A percentile compares a stretch with the other conserved stretches of the same genome.
phyloP scores from a whole-genome alignment of 92 coral and sea anemone genomes.

The Porites cylindrica region DNA sequence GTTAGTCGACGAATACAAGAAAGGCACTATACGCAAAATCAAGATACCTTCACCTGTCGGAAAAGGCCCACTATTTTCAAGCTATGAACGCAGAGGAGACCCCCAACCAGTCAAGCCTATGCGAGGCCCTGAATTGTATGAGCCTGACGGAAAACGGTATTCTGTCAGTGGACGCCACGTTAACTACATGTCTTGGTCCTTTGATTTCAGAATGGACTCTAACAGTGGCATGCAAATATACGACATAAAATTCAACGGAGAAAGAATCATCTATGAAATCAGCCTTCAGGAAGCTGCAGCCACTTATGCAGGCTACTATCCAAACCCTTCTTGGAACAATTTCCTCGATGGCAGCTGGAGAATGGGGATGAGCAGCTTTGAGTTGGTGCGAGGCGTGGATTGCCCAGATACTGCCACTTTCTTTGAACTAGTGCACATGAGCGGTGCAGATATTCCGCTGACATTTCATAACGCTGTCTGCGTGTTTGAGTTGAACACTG shows the following conservation, averaged over 20 bases:
- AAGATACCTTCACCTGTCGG: conserved; percentile 41
- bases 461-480: conserved; percentile 72
- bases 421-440: conserved; percentile 63
- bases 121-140: conserved; percentile 67
- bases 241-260: conserved; percentile 64
- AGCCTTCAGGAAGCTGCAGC: conserved; percentile 82
- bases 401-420: conserved; percentile 82
- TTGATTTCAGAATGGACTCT: conserved; percentile 74
- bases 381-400: conserved; percentile 83
- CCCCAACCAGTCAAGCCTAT: conserved; percentile 63
- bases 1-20: conserved; percentile 42
- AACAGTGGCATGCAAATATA: conserved; percentile 78
- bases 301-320: conserved; percentile 75
- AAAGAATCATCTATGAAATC: conserved; percentile 75
- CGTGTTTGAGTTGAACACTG: conserved; percentile 73
- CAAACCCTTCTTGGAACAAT: conserved; percentile 61
- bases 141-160: conserved; percentile 86
- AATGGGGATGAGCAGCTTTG: conserved; percentile 63
- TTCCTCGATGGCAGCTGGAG: conserved; percentile 73
- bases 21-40: conserved; percentile 14
- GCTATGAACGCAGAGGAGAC: conserved; percentile 60
- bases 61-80: conserved; percentile 33
- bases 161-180: conserved; percentile 72
- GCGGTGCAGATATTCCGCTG: conserved; percentile 39
- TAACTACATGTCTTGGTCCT: conserved; percentile 85